Percentiles rank a stretch among this genome's conserved stretches.
Evolutionary conservation across 2,888 invertebrate genomes (phyloP).

Genomic region (Acanthoscelides obtectus): DNA sequence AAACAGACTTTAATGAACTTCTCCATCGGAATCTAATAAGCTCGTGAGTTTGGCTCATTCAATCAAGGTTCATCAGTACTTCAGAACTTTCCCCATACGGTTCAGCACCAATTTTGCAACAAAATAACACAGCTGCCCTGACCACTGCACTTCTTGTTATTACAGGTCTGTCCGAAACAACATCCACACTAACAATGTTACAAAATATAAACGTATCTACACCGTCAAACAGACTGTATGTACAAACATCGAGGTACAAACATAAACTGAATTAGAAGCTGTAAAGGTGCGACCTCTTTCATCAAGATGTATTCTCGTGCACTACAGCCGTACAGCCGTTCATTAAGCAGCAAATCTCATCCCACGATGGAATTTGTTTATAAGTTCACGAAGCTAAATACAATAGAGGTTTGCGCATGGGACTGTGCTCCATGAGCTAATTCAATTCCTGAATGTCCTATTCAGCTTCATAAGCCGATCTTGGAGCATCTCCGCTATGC

Average conservation of each 20-base stretch:
- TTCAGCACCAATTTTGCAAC: too few relatives aligned
- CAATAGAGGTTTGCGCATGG: neutral
- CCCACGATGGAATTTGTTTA: neutral
- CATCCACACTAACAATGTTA: too few relatives aligned
- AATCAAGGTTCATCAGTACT: too few relatives aligned
- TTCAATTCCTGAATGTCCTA: neutral
- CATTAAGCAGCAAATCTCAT: neutral
- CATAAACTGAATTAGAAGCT: neutral
- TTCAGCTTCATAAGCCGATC: neutral
- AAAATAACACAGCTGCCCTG: too few relatives aligned
- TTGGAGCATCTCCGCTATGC: neutral
- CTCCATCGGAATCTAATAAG: too few relatives aligned
- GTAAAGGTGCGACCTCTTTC: neutral
- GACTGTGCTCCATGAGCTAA: neutral
- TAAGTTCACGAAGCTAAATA: neutral
- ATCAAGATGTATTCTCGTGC: neutral
- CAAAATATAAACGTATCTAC: neutral
- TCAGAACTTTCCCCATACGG: too few relatives aligned
- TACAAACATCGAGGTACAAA: neutral
- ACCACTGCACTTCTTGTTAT: too few relatives aligned
- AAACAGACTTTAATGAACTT: too few relatives aligned
- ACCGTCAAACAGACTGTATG: neutral
- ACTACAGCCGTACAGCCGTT: neutral
- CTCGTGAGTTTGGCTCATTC: too few relatives aligned
- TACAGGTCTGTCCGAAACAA: too few relatives aligned